phyloP scores from a whole-genome alignment of 1,140 invertebrate species.

The Zelostemma sp. region DNA sequence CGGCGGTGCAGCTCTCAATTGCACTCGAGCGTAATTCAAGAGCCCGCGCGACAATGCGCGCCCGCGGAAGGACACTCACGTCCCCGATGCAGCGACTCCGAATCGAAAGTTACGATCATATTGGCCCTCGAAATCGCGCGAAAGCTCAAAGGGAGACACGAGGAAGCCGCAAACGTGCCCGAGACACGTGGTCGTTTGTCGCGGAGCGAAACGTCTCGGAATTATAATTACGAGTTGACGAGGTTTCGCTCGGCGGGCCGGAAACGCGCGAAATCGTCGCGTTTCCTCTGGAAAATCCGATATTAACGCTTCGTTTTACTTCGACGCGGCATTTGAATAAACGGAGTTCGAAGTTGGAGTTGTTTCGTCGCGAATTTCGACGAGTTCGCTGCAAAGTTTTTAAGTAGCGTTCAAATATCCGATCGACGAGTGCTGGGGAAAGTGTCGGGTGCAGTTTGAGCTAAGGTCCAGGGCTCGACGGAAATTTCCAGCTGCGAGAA shows the following conservation, averaged over 20 bases:
- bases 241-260: too few species aligned
- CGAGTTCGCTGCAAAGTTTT: not conserved
- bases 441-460: not conserved
- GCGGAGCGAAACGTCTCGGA: not conserved
- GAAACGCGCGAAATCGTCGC: too few species aligned
- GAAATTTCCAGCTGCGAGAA: not conserved
- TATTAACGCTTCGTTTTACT: not conserved
- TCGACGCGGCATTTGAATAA: not conserved
- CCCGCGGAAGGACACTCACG: slow-evolving; percentile 7
- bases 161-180: too few species aligned
- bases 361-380: not conserved
- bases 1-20: slow-evolving; percentile 21
- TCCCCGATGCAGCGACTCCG: not conserved
- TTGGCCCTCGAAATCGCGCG: slow-evolving; percentile 29
- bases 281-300: not conserved
- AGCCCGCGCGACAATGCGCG: slow-evolving; percentile 16
- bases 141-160: too few species aligned
- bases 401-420: not conserved
- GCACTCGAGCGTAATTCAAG: slow-evolving; percentile 13
- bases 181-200: slow-evolving; percentile 12
- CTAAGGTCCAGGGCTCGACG: not conserved
- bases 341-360: not conserved
- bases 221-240: slow-evolving; percentile 8
- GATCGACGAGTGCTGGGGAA: not conserved
- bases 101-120: not conserved